Base-by-base conservation (phyloP, 53 echinoderm and acorn worm genomes). In the Glandiceps talaboti region DNA sequence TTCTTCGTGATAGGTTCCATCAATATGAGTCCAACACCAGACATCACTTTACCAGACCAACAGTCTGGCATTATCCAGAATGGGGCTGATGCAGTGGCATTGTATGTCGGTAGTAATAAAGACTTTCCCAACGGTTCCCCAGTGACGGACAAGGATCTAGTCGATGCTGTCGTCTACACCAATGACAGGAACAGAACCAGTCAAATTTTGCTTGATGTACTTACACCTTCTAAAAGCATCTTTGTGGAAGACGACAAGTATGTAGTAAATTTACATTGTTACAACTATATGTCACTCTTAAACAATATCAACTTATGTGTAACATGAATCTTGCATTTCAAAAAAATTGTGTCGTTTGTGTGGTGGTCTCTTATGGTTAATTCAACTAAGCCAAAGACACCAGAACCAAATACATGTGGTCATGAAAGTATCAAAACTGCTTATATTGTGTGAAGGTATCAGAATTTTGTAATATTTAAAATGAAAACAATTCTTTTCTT, bases 141-240 rank as follows among this genome's bases (percentile, higher is more conserved):
- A 32, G 82, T 88, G 1, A 86, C 87, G 0, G 73, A 33, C 31
- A 27, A 30, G 29, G 80, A 82, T 33, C 77, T 99, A 14, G 73
- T 89, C 20, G 99, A 99, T 87, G 91, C 88, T 25, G 73, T 99
- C 74, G 87, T 91, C 0, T 93, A 84, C 32, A 91, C 75, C 32
- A 86, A 83, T 73, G 80, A 75, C 64, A 79, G 78, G 28, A 77
- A 73, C 1, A 33, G 79, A 33, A 45, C 84, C 12, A 76, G 76
- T 0, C 33, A 33, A 28, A 25, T 32, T 29, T 74, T 90, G 33
- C 33, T 77, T 29, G 29, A 74, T 28, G 32, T 83, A 1, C 74
- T 90, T 33, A 84, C 82, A 27, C 84, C 91, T 32, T 80, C 76
- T 79, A 14, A 31, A 26, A 80, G 85, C 30, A 73, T 89, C 26